Evolutionary conservation across 1,140 invertebrate genomes (phyloP).

Genomic region (Drosophila yakuba): DNA sequence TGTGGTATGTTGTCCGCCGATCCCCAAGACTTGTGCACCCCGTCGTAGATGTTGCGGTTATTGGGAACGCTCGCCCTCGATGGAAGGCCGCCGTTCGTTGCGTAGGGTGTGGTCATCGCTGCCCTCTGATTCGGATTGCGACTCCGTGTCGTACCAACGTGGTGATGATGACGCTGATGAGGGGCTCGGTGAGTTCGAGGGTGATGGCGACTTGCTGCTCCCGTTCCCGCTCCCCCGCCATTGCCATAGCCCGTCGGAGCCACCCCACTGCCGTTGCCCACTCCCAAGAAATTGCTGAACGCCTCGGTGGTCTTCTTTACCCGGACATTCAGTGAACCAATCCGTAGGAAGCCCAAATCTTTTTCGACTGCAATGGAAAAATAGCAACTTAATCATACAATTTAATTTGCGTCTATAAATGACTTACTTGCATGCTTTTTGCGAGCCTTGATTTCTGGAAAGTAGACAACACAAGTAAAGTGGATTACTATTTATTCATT

Average conservation of each 20-base stretch:
- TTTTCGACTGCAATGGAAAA: slow-evolving; percentile 87
- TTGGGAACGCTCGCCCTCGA: slow-evolving; percentile 71
- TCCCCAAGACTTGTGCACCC: slow-evolving; percentile 91
- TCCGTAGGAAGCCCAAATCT: slow-evolving; percentile 94
- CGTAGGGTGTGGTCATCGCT: slow-evolving; percentile 67
- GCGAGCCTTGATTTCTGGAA: slow-evolving; percentile 90
- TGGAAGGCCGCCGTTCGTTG: slow-evolving; percentile 44
- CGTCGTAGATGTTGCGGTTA: slow-evolving; percentile 85
- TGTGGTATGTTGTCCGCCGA: slow-evolving; percentile 92
- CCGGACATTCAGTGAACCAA: slow-evolving; percentile 95
- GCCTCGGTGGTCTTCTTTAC: slow-evolving; percentile 96
- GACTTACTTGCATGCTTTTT: slow-evolving; percentile 89
- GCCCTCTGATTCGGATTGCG: slow-evolving; percentile 73
- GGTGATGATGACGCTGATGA: slow-evolving; percentile 83
- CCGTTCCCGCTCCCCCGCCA: slow-evolving; percentile 37
- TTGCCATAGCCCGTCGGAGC: slow-evolving; percentile 48
- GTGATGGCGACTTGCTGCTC: slow-evolving; percentile 71
- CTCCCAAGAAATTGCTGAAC: slow-evolving; percentile 94
- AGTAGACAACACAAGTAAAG: slow-evolving; percentile 20
- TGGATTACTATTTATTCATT: background rate
- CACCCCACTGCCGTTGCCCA: slow-evolving; percentile 86
- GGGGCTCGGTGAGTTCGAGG: slow-evolving; percentile 84
- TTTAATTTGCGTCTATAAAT: background rate
- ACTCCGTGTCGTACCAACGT: slow-evolving; percentile 81
- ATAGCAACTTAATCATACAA: background rate